Percentiles rank a stretch among this genome's conserved stretches.
These are phyloP conservation scores for Ornithoptera priamus DNA, from an alignment of 2,888 invertebrate genomes.

Conservation along the genomic window DNA sequence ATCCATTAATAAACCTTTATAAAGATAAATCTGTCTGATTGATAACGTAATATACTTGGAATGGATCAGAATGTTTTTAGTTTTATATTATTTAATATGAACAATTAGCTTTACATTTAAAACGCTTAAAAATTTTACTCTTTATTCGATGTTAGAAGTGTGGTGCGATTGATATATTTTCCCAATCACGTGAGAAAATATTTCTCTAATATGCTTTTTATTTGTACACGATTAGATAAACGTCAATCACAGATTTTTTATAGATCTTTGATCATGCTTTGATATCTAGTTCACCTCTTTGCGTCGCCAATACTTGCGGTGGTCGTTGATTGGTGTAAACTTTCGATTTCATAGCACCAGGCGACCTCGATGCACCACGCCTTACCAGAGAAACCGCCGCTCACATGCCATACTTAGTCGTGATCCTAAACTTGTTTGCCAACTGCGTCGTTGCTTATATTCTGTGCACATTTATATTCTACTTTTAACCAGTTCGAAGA, in stretches of 20 bases:
- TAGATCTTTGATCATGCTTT: constrained; percentile 35
- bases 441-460: constrained; percentile 39
- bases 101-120: no score
- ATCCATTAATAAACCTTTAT: no score
- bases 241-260: constrained; percentile 17
- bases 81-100: no score
- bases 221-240: background rate
- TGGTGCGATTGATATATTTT: no score
- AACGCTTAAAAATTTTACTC: no score
- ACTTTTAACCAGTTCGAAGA: constrained; percentile 11
- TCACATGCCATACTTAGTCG: constrained; percentile 71
- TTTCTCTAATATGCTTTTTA: no score
- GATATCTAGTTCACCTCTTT: constrained; percentile 46
- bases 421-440: constrained; percentile 67
- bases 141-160: no score
- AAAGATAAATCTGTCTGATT: no score
- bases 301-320: constrained; percentile 38
- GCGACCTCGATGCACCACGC: constrained; percentile 58
- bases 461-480: constrained; percentile 9
- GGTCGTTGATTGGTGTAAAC: constrained; percentile 44
- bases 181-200: no score
- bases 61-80: no score
- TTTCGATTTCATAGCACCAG: constrained; percentile 66
- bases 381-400: constrained; percentile 50
- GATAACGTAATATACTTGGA: no score